Base-by-base conservation (phyloP, 2,797 vertebrate species). In the Chaetodon trifasciatus region DNA sequence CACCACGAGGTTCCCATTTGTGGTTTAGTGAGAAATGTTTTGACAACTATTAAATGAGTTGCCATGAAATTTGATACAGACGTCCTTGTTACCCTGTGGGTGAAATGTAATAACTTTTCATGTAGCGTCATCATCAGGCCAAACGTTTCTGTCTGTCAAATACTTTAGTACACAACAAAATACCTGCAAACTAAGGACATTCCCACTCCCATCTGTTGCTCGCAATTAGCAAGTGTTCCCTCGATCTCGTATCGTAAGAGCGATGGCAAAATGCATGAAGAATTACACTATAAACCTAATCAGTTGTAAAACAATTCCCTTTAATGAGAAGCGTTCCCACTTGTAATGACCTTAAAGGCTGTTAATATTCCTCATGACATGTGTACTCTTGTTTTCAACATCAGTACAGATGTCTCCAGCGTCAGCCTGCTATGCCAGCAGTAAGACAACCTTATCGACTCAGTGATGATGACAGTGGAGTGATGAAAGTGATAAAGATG, bases 401-500 rank as follows among this genome's bases (percentile, higher is more conserved):
- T 37, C 13, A 11, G 7, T 6, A 21, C 37, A 7, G 2, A 4
- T 2, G 62, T 24, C 9, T 46, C 24, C 40, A 56, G 50, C 28
- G 13, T 57, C 19, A 23, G 16, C 28, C 60, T n/a, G 28, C n/a
- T 8, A 11, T 40, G 32, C 24, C 24, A 46, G 46, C 53, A n/a
- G 12, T 1, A 6, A 56, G 16, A 47, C 50, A 60, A 39, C 40
- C 39, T 37, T 8, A 68, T 61, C 5, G 4, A 37, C 24, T 46
- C 42, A 2, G 8, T 19, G 19, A 65, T 23, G 57, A 40, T 28
- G 60, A 60, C 58, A 64, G 37, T 50, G 19, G 37, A 21, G 28
- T 44, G 77, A 55, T 58, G 52, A 50, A 79, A 28, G 42, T 32
- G 19, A 74, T 69, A 16, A 64, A 76, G 39, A 49, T 11, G 44